Conservation (phyloP, 2,888 invertebrate species). For the Stratiomys singularior region DNA sequence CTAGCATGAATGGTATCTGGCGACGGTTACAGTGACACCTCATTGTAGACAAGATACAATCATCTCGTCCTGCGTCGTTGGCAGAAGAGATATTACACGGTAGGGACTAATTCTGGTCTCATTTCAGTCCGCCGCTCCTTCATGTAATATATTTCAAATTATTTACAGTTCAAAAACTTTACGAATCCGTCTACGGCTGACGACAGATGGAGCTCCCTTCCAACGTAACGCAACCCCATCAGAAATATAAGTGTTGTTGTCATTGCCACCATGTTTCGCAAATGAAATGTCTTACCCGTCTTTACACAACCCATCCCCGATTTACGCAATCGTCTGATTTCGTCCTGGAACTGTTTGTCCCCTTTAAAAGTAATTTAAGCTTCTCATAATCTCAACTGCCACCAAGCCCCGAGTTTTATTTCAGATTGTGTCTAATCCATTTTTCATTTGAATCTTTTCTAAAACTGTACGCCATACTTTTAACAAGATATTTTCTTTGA, state of each 20-base stretch:
- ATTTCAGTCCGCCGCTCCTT: neutral
- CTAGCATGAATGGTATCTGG: neutral
- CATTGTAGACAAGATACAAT: neutral
- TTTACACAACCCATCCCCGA: neutral
- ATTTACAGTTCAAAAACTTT: conserved; percentile 18
- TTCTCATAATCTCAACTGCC: neutral
- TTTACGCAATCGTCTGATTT: neutral
- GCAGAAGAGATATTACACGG: neutral
- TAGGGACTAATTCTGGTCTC: neutral
- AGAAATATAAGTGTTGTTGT: neutral
- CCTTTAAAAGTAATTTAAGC: neutral
- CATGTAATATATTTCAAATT: conserved; percentile 11
- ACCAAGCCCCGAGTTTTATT: conserved; percentile 11
- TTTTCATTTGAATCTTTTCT: conserved; percentile 24
- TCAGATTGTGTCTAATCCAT: conserved; percentile 27
- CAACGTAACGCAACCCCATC: neutral
- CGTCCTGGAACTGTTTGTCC: neutral
- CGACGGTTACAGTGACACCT: neutral
- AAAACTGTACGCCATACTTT: neutral
- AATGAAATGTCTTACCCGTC: neutral
- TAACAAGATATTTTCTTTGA: conserved; percentile 19
- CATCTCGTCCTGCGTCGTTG: neutral
- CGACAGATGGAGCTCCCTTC: neutral
- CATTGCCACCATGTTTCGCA: neutral
- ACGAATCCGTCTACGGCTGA: neutral